phyloP scores from a whole-genome alignment of 2,888 invertebrate species.

The Branchipolynoe longqiensis region DNA sequence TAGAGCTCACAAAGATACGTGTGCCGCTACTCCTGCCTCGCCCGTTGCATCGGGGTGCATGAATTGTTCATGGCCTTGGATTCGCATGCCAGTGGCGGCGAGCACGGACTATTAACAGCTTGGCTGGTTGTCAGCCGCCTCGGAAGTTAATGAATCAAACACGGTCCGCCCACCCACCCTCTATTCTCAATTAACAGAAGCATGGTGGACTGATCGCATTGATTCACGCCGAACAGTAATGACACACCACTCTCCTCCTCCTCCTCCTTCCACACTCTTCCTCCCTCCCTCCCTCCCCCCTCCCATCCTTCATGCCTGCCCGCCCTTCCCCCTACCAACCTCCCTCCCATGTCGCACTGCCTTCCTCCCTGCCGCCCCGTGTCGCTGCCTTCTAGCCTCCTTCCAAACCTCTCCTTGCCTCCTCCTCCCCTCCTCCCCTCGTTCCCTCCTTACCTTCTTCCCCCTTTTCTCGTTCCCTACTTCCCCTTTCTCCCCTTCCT shows the following conservation, averaged over 20 bases:
- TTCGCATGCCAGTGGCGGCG: slow-evolving; percentile 10
- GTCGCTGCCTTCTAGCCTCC: too few species aligned
- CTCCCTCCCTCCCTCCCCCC: too few species aligned
- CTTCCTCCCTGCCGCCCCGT: too few species aligned
- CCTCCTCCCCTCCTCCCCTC: too few species aligned
- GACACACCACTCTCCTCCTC: not conserved
- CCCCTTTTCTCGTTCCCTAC: too few species aligned
- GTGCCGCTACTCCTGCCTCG: too few species aligned
- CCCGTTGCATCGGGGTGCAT: not conserved
- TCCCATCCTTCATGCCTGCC: too few species aligned
- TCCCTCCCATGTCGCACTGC: too few species aligned
- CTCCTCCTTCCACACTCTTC: not conserved
- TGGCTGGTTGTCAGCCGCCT: not conserved
- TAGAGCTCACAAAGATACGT: slow-evolving; percentile 10
- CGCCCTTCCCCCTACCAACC: too few species aligned
- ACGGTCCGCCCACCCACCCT: not conserved
- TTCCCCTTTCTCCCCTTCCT: too few species aligned
- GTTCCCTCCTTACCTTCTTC: too few species aligned
- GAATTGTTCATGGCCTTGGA: slow-evolving; percentile 24
- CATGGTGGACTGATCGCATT: slow-evolving; percentile 3
- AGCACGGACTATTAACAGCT: not conserved
- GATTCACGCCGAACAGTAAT: not conserved
- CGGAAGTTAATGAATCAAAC: slow-evolving; percentile 1
- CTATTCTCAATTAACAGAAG: slow-evolving; percentile 23
- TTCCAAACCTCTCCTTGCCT: too few species aligned